phyloP scores from a whole-genome alignment of 2,888 invertebrate genomes.

The Erebia palarica region DNA sequence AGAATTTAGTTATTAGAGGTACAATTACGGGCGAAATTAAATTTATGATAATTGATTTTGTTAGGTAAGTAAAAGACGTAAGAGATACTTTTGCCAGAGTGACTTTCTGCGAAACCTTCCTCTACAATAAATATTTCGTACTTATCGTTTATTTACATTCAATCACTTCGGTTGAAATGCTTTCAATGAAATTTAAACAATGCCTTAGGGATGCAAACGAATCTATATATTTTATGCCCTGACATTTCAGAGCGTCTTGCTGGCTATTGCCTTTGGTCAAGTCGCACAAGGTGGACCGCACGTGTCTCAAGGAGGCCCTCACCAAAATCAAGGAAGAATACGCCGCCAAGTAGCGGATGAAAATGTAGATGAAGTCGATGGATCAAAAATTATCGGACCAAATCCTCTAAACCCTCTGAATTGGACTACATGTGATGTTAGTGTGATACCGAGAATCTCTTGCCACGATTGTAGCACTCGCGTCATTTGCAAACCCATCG shows the following conservation, averaged over 20 bases:
- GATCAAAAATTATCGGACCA: background rate
- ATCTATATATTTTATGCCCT: background rate
- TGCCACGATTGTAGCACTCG: constrained; percentile 39
- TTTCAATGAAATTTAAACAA: constrained; percentile 5
- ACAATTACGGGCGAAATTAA: background rate
- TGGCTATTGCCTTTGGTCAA: constrained; percentile 27
- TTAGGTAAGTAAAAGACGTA: background rate
- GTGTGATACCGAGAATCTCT: constrained; percentile 27
- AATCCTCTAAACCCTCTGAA: constrained; percentile 26
- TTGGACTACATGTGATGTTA: constrained; percentile 35
- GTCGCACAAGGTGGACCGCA: constrained; percentile 40
- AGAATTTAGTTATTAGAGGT: too few species aligned
- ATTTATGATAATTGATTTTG: background rate
- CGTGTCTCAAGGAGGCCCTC: constrained; percentile 34
- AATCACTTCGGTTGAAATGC: background rate
- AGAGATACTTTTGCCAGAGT: background rate
- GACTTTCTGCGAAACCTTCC: background rate
- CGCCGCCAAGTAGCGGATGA: constrained; percentile 41
- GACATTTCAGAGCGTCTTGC: constrained; percentile 29
- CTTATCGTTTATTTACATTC: constrained; percentile 3
- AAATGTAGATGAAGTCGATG: background rate
- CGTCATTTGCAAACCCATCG: constrained; percentile 51
- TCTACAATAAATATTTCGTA: background rate
- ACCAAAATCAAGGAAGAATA: constrained; percentile 41
- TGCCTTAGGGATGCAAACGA: background rate